Conservation (phyloP, 1,140 invertebrate genomes). For the Leptinotarsa texana region DNA sequence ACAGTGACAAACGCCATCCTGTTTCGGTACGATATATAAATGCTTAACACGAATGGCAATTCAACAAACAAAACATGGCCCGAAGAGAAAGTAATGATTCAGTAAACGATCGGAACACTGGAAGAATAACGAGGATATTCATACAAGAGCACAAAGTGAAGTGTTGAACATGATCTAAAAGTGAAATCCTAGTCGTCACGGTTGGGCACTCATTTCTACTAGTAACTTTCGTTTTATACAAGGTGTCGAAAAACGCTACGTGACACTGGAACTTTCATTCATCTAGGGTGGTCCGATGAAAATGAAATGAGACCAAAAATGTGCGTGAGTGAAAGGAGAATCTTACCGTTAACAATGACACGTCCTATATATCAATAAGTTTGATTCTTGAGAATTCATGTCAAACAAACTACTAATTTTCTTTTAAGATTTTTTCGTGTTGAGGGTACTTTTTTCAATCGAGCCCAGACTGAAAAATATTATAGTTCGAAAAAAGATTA, state of each 20-base stretch:
- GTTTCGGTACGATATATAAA: not conserved
- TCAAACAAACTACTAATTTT: no score
- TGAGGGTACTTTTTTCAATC: no score
- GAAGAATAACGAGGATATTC: not conserved
- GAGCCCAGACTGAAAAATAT: no score
- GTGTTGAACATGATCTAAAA: not conserved
- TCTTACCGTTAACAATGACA: no score
- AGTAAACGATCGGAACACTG: not conserved
- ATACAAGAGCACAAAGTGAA: not conserved
- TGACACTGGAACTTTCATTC: no score
- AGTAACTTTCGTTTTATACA: conserved; percentile 1
- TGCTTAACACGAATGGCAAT: not conserved
- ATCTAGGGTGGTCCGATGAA: no score
- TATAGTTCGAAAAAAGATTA: no score
- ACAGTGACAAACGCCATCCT: not conserved
- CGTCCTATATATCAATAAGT: no score
- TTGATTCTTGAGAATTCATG: no score
- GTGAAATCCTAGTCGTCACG: not conserved
- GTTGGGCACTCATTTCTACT: not conserved
- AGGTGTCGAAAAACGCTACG: not conserved
- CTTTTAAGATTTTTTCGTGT: no score
- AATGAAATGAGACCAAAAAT: no score
- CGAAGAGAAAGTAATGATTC: not conserved
- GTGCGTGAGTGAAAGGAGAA: no score
- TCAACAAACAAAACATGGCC: not conserved